Base-by-base conservation (phyloP, 2,797 vertebrate genomes). In the Urocyon cinereoargenteus region DNA sequence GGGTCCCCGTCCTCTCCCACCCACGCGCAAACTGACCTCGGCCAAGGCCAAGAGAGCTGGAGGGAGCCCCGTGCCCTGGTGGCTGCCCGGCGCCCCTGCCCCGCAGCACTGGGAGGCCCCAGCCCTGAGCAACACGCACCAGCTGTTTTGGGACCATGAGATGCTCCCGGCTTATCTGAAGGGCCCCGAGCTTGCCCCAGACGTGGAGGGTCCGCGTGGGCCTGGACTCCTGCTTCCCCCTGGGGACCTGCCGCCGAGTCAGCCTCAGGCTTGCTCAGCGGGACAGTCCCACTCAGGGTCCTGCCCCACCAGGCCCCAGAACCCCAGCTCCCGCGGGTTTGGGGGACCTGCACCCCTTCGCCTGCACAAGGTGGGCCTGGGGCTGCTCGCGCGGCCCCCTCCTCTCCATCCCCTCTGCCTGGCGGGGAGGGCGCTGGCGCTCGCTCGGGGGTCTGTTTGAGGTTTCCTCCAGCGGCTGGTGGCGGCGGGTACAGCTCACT, bases 401-500 rank as follows among this genome's bases (percentile, higher is more conserved):
- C 84, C 45, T 61, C 28, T 34, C 28, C 16, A 19, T 81, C 21
- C 68, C 18, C 6, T 2, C 0, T 13, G 75, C 75, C 24, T 7
- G 51, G 55, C n/a, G 9, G 84, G 81, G 86, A 78, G 96, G 92
- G 87, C 13, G 3, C 83, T 28, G 51, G 79, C 4, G 1, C 96
- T 86, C 34, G 6, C 95, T 94, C 85, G 59, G 68, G 92, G 96
- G 94, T 95, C 97, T 90, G 90, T 94, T 9, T 83, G 96, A 96
- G 96, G 91, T 89, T 98, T 91, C 96, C 94, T 97, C 88, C 61
- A 62, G 95, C 4, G 87, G 92, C 97, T 96, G 93, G 93, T 81
- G 95, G 97, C 77, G 26, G 96, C 66, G 57, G 94, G 88, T 91
- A 96, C 94, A 55, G 96, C 96, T 97, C 90, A 61, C 97, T 98